Percentiles rank a stretch among this genome's conserved stretches.
phyloP scores from a whole-genome alignment of 2,797 vertebrate genomes.

The Mormyrops attenuatus region DNA sequence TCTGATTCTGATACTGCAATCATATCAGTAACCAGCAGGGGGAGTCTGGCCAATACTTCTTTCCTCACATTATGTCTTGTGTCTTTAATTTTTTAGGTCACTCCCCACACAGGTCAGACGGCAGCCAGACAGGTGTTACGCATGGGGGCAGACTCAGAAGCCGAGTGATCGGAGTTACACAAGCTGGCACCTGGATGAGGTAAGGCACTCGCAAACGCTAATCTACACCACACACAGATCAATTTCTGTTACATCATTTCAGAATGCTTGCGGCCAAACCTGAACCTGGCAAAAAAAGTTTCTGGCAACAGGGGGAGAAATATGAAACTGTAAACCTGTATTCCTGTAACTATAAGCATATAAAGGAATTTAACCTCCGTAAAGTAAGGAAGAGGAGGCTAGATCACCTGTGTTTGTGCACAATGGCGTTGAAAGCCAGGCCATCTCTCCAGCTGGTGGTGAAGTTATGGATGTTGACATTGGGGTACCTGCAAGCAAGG shows the following conservation, averaged over 20 bases:
- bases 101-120: conserved; percentile 29
- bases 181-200: neutral
- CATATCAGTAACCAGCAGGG: conserved; percentile 41
- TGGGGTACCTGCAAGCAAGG: conserved; percentile 71
- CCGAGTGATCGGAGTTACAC: neutral
- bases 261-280: neutral
- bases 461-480: conserved; percentile 93
- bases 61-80: conserved; percentile 20
- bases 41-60: conserved; percentile 42
- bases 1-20: neutral
- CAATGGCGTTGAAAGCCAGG: conserved; percentile 88
- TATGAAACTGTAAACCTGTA: neutral
- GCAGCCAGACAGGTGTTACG: neutral
- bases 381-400: neutral
- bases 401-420: conserved; percentile 87
- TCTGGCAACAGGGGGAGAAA: neutral
- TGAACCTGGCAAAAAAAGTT: neutral
- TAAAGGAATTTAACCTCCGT: neutral
- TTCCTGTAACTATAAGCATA: neutral
- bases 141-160: neutral
- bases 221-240: neutral
- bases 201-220: neutral
- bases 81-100: conserved; percentile 63
- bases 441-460: conserved; percentile 94
- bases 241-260: neutral